These are phyloP conservation scores for Anoplophora glabripennis DNA, from an alignment of 1,140 invertebrate genomes.

Conservation along the genomic window DNA sequence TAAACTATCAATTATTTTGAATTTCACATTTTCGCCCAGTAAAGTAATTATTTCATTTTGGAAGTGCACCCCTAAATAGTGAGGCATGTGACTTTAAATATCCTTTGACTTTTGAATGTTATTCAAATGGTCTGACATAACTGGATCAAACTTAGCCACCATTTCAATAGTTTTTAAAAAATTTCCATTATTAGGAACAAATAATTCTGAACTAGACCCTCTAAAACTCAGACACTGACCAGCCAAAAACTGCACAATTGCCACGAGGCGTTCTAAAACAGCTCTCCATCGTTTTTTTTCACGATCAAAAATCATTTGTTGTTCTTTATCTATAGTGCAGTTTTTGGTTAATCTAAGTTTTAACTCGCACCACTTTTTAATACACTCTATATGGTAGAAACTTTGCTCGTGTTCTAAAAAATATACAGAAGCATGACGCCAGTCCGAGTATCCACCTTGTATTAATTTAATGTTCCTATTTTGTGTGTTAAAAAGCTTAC, in stretches of 20 bases:
- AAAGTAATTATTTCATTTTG: constrained; percentile 38
- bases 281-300: no score
- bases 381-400: no score
- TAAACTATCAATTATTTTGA: constrained; percentile 28
- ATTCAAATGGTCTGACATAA: constrained; percentile 7
- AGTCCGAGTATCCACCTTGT: no score
- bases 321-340: no score
- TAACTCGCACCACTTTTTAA: no score
- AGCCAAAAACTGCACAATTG: background rate
- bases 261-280: background rate
- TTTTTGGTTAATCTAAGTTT: no score
- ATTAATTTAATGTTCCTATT: no score
- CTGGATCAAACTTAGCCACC: background rate
- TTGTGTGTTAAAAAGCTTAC: no score
- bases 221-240: background rate
- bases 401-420: no score
- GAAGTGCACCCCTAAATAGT: constrained; percentile 31
- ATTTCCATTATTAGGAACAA: background rate
- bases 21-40: constrained; percentile 25
- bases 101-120: background rate
- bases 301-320: no score
- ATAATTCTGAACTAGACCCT: background rate
- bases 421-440: no score
- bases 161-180: background rate
- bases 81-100: constrained; percentile 7